Evolutionary conservation across 2,888 invertebrate genomes (phyloP), one percentile per base, ranked within the genome.

Genomic region (Apamea monoglypha): DNA sequence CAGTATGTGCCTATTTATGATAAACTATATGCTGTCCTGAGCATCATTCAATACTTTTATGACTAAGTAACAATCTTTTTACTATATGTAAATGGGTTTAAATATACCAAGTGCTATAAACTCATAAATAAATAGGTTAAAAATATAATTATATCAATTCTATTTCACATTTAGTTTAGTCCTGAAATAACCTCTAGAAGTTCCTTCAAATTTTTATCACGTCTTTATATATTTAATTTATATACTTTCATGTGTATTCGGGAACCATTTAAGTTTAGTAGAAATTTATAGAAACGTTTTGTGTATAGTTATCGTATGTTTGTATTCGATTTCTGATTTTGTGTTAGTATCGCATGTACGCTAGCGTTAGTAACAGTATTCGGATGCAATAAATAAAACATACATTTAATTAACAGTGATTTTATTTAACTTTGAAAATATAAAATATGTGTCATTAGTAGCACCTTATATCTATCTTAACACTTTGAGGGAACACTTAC

Each of bases 361-460:
- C 94, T 96, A 95, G 95, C 91, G 89, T 94, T 95, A 96, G 95
- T 92, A 89, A 94, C 95, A 95, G 95, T 96, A 96, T 96, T 96
- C 95, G 93, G 95, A 96, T 96, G 96, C 96, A 96, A 96, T 96
- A 96, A 96, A 96, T 93, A 93, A 90, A 95, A 87, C 91, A 92
- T 93, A 93, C 93, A 92, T 92, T 92, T 91, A 91, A 89, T 87
- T 85, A 87, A 82, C 80, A 79, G 74, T 81, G 47, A 84, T 90
- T 91, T 91, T 85, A 87, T 89, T 91, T 83, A 71, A 73, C 71
- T 81, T 83, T 76, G 40, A 73, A 67, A 69, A 63, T 74, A 80
- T 59, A 53, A 78, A 40, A 81, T 67, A 63, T 63, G 61, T 78
- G 84, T 84, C 63, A 87, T 83, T 78, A 47, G 47, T 78, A 71